phyloP scores from a whole-genome alignment of 2,888 invertebrate genomes.

The Griposia aprilina region DNA sequence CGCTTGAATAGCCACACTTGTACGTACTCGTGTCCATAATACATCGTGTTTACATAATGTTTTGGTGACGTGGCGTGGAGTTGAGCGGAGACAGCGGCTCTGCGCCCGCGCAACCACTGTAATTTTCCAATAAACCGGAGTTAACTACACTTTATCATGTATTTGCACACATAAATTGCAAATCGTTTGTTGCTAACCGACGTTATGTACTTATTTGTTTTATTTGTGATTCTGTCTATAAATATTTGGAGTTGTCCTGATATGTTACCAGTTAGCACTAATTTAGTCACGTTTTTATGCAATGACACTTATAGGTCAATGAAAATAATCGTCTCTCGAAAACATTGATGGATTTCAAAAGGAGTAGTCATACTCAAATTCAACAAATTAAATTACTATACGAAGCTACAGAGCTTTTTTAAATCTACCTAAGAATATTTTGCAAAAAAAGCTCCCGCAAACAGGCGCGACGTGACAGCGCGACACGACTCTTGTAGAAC shows the following conservation, averaged over 20 bases:
- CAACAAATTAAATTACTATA: not conserved
- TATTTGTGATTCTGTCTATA: slow-evolving; percentile 33
- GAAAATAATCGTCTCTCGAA: not conserved
- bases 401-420: not conserved
- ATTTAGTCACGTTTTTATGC: slow-evolving; percentile 29
- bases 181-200: slow-evolving; percentile 60
- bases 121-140: slow-evolving; percentile 74
- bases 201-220: slow-evolving; percentile 18
- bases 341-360: not conserved
- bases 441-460: too few relatives aligned
- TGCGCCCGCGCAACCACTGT: slow-evolving; percentile 63
- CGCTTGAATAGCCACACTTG: slow-evolving; percentile 54
- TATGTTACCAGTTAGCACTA: slow-evolving; percentile 10
- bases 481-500: too few relatives aligned
- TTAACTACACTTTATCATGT: slow-evolving; percentile 59
- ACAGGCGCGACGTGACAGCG: too few relatives aligned
- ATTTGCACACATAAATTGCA: slow-evolving; percentile 59
- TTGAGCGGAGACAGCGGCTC: slow-evolving; percentile 60
- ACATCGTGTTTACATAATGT: slow-evolving; percentile 65
- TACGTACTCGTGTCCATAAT: slow-evolving; percentile 55
- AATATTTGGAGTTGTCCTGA: slow-evolving; percentile 24
- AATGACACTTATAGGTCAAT: slow-evolving; percentile 22
- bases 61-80: slow-evolving; percentile 61
- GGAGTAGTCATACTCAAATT: not conserved
- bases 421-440: not conserved